Evolutionary conservation across 2,797 vertebrate species (phyloP).

Genomic region (Eulemur coronatus): DNA sequence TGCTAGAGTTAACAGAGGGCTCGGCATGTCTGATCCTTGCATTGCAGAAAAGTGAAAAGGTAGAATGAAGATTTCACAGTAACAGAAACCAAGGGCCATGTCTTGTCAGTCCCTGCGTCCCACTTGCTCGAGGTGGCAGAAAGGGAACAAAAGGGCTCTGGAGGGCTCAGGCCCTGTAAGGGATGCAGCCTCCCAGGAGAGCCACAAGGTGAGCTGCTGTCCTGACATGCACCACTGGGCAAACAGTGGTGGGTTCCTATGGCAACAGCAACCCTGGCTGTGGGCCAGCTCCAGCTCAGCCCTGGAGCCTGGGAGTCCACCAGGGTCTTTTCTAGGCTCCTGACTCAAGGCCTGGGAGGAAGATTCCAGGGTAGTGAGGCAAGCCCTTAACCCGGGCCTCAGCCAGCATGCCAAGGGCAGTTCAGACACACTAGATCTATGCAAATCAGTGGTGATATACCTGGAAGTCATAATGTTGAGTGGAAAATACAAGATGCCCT

Average conservation of each 20-base stretch:
- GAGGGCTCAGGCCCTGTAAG: no score
- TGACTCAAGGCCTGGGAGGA: neutral
- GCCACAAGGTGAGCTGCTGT: neutral
- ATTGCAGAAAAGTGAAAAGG: neutral
- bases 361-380: neutral
- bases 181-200: neutral
- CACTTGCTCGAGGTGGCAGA: neutral
- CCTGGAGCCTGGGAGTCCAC: neutral
- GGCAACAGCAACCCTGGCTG: neutral
- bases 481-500: neutral
- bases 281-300: neutral
- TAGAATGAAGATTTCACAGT: neutral
- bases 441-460: neutral
- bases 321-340: neutral
- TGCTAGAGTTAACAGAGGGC: neutral
- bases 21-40: neutral
- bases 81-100: neutral
- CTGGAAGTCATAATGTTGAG: neutral
- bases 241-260: neutral
- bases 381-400: neutral
- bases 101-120: neutral
- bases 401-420: no score
- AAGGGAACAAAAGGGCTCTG: neutral
- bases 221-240: neutral
- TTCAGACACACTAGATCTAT: neutral